Evolutionary conservation across 2,888 invertebrate genomes (phyloP).

Genomic region (Byasa hedistus): DNA sequence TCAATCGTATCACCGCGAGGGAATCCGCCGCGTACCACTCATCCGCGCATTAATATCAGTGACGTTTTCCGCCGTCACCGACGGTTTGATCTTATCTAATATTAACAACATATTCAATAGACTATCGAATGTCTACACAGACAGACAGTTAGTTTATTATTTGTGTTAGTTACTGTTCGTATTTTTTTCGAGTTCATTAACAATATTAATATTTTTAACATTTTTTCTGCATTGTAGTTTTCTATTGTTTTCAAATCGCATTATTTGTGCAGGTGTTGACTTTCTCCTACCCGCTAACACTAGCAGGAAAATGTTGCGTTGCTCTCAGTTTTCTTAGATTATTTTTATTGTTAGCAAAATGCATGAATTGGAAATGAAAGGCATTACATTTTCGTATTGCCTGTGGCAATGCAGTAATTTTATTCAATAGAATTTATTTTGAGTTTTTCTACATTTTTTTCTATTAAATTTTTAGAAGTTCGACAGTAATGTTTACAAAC

Average conservation of each 20-base stretch:
- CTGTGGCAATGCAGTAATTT: slow-evolving; percentile 54
- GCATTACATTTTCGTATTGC: slow-evolving; percentile 64
- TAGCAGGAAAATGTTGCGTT: slow-evolving; percentile 80
- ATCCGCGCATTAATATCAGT: slow-evolving; percentile 50
- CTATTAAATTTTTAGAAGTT: slow-evolving; percentile 26
- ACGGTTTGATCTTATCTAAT: slow-evolving; percentile 53
- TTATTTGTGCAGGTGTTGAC: slow-evolving; percentile 79
- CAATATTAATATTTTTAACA: slow-evolving; percentile 65
- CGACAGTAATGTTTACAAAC: slow-evolving; percentile 40
- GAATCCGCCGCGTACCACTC: slow-evolving; percentile 24
- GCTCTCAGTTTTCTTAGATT: slow-evolving; percentile 64
- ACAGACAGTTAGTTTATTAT: slow-evolving; percentile 50
- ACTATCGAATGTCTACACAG: slow-evolving; percentile 41
- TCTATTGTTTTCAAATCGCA: slow-evolving; percentile 72
- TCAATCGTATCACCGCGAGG: slow-evolving; percentile 45
- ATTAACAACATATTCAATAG: slow-evolving; percentile 48
- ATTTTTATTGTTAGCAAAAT: slow-evolving; percentile 52
- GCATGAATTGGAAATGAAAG: slow-evolving; percentile 67
- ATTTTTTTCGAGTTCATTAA: slow-evolving; percentile 63
- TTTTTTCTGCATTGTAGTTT: slow-evolving; percentile 75
- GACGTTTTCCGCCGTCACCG: slow-evolving; percentile 66
- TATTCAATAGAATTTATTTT: slow-evolving; percentile 40
- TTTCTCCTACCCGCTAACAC: slow-evolving; percentile 78
- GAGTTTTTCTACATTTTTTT: slow-evolving; percentile 30
- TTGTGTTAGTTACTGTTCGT: slow-evolving; percentile 36